Percentiles rank a stretch among this genome's conserved stretches.
These are phyloP conservation scores for Thereva nobilitata DNA, from an alignment of 2,888 invertebrate species.

Conservation along the genomic window DNA sequence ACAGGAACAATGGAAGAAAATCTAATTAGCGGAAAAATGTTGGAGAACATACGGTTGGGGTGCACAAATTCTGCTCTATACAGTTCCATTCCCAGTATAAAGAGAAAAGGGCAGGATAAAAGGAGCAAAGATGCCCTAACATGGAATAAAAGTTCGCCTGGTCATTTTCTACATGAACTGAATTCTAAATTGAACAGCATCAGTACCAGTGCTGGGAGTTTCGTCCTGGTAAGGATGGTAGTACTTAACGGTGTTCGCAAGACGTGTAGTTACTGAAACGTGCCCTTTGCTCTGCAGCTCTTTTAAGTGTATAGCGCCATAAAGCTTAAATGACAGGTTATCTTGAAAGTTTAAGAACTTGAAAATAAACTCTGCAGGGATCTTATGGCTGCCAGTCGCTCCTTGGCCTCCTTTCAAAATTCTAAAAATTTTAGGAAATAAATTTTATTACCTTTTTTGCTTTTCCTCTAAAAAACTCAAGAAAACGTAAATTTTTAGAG, in stretches of 20 bases:
- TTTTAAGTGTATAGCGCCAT: slow-evolving; percentile 16
- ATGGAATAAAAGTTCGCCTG: slow-evolving; percentile 40
- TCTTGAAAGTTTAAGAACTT: slow-evolving; percentile 29
- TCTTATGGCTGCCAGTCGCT: neutral
- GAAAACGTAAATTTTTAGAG: too few relatives aligned
- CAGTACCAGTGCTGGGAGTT: neutral
- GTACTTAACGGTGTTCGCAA: slow-evolving; percentile 40
- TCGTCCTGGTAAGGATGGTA: slow-evolving; percentile 12
- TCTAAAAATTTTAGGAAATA: too few relatives aligned
- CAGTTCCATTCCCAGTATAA: slow-evolving; percentile 20
- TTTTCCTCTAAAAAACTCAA: too few relatives aligned
- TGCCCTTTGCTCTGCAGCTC: slow-evolving; percentile 18
- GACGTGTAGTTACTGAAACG: slow-evolving; percentile 40
- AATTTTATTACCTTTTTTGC: too few relatives aligned
- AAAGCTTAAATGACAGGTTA: slow-evolving; percentile 31
- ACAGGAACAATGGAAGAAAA: slow-evolving; percentile 31
- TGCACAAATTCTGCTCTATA: slow-evolving; percentile 4
- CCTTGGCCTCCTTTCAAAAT: too few relatives aligned
- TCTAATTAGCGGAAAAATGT: slow-evolving; percentile 37
- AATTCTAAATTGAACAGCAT: slow-evolving; percentile 39
- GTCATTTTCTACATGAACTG: slow-evolving; percentile 42
- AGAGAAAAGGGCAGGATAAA: slow-evolving; percentile 29
- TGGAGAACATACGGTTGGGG: slow-evolving; percentile 25
- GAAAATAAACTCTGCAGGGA: slow-evolving; percentile 19
- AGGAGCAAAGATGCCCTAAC: slow-evolving; percentile 24